Evolutionary conservation across 2,113 vertebrate species (phyloP).

Genomic region (Podarcis raffonei): DNA sequence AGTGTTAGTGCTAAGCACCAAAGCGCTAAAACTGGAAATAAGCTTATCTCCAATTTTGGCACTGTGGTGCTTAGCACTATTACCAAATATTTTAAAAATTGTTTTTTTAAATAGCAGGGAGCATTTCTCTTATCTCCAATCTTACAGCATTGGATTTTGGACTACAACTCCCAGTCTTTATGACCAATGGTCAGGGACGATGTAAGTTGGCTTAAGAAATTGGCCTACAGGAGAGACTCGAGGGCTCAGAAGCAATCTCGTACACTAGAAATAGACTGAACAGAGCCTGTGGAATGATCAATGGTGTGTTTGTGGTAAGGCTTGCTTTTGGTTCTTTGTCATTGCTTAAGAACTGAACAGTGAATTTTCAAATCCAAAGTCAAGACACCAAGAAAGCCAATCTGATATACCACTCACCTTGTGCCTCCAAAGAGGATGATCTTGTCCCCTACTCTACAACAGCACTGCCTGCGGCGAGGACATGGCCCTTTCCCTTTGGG

Average conservation of each 20-base stretch:
- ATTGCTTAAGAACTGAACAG: neutral
- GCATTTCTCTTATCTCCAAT: neutral
- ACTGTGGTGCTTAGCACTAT: no score
- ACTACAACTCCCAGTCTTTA: neutral
- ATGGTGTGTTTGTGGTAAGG: neutral
- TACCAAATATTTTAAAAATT: no score
- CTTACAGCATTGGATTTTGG: neutral
- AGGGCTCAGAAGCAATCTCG: neutral
- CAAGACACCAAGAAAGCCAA: neutral
- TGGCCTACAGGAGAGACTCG: neutral
- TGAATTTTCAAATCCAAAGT: conserved; percentile 3
- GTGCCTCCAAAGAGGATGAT: conserved; percentile 98
- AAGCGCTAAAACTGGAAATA: no score
- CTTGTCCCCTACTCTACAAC: conserved; percentile 96
- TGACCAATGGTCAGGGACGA: neutral
- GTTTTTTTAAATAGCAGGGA: no score
- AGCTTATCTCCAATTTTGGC: no score
- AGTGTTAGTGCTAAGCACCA: no score
- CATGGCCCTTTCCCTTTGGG: conserved; percentile 95
- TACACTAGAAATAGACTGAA: neutral
- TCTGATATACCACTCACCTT: conserved; percentile 79
- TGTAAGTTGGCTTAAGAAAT: neutral
- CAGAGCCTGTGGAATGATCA: neutral
- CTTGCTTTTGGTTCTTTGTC: neutral
- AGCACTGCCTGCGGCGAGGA: conserved; percentile 94